Evolutionary conservation across 2,113 vertebrate species (phyloP), one percentile per base, ranked within the genome.

Genomic region (Diadophis punctatus): DNA sequence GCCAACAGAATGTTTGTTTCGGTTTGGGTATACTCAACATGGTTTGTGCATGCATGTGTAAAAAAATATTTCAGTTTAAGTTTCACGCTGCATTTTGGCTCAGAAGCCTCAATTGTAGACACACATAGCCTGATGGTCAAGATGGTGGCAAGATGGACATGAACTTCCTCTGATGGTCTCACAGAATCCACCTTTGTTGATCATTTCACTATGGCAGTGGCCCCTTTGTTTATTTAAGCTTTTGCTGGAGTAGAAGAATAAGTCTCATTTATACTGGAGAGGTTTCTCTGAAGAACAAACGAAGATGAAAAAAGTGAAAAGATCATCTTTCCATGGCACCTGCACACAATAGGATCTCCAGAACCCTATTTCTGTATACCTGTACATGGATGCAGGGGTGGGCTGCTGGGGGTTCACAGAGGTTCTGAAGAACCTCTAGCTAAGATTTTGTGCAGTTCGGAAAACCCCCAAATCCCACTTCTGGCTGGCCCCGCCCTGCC

Each of bases 161-260:
- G 55, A 0, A 14, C 90, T 95, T 95, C 90, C 52, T 95, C 39
- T 53, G 1, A 0, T 89, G 90, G 30, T 39, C 60, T 94, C 91
- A n/a, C 39, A 58, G 30, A 52, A 88, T 90, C 80, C 91, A 48
- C 93, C 51, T 5, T 49, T 93, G 89, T 85, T 95, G 91, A 87
- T 49, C 85, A 95, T 93, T 68, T 30, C 84, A 88, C 74, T 60
- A 92, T 55, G 53, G 87, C 11, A 1, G 5, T 68, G 43, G 89
- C 25, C 95, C 90, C 90, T 86, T 85, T 91, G 8, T 95, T 94
- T 95, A 55, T 89, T 91, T 60, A 93, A 55, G 86, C 22, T 25
- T 48, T 92, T 92, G 92, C 60, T 92, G 87, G 20, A 89, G 30
- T 91, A 95, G 5, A 51, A 87, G 90, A 93, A 88, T 8, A 55